Base-by-base conservation (phyloP, 1,140 invertebrate species). In the Pseudomyrmex pallidus region DNA sequence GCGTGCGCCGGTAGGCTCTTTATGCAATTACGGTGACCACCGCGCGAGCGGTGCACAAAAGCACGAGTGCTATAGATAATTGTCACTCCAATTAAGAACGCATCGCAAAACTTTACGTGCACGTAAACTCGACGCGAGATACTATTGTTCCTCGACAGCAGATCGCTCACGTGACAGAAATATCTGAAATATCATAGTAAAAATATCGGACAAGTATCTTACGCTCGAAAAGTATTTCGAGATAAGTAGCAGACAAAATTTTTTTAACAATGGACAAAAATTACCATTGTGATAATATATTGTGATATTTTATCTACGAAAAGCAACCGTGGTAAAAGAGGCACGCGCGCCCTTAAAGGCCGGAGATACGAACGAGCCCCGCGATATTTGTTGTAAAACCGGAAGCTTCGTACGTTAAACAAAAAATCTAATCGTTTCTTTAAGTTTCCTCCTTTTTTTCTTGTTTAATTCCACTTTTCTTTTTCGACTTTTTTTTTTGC, bases 11-110 rank as follows among this genome's bases (percentile, higher is more conserved):
- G 73, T 74, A 10, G 15, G 50, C 70, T 84, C 89, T 90, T 90
- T 90, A 78, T 89, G 85, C 85, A 90, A 90, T 91, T 90, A 90
- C 87, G 85, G 80, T 87, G 66, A 84, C 12, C 66, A 35, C 13
- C 15, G 13, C 46, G 61, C 1, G 5, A 35, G 35, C 35, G 35
- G 5, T n/a, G 67, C 10, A 15, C 25, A 63, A 25, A n/a, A 50
- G 13, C 44, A 50, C 56, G 46, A 25, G 15, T 20, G 52, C 54
- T 50, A 52, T 25, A 46, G 7, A 76, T 89, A 88, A 89, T 87
- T 87, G 87, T 90, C 87, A 66, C 82, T 74, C 64, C 83, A 89
- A 91, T 88, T 89, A 90, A 90, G 74, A 76, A 46, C 61, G 64
- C 64, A 76, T 66, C 63, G 68, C 64, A 10, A 46, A 61, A 78